Conservation (phyloP, 2,797 vertebrate species). For the Eidolon dupreanum region DNA sequence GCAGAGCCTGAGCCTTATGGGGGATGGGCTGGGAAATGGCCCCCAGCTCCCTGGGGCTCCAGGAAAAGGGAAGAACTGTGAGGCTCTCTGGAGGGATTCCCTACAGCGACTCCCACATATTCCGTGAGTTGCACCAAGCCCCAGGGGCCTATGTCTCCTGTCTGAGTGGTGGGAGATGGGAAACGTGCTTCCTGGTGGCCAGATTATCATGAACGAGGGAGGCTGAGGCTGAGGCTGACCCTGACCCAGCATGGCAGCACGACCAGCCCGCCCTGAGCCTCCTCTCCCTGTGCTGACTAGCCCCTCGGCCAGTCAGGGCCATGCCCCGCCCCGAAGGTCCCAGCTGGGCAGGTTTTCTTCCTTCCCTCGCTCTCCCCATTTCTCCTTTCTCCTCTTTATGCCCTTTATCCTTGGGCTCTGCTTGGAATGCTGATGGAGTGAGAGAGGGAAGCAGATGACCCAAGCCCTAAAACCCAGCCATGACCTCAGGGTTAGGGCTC, state of each 20-base stretch:
- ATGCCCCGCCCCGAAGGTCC: not conserved
- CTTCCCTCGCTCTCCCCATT: not conserved
- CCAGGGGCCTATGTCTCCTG: not conserved
- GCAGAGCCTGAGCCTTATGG: not conserved
- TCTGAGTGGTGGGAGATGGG: not conserved
- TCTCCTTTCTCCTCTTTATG: slow-evolving; percentile 58
- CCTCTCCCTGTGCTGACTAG: not conserved
- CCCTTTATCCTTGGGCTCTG: not conserved
- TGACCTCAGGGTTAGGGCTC: not conserved
- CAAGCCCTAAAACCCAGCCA: not conserved
- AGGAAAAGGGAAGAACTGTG: not conserved
- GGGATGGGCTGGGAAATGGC: not conserved
- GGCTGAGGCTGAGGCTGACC: not conserved
- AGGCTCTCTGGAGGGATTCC: not conserved
- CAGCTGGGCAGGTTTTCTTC: not conserved
- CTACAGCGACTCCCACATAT: too few species aligned
- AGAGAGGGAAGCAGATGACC: not conserved
- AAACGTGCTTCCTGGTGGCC: not conserved
- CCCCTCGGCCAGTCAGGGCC: not conserved
- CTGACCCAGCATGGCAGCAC: not conserved
- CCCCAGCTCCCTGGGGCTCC: not conserved
- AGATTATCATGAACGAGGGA: accelerated
- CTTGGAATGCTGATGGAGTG: not conserved
- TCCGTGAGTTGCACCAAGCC: not conserved
- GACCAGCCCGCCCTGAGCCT: not conserved